Conservation (phyloP, 1,140 invertebrate genomes). For the Sycophaga agraensis region DNA sequence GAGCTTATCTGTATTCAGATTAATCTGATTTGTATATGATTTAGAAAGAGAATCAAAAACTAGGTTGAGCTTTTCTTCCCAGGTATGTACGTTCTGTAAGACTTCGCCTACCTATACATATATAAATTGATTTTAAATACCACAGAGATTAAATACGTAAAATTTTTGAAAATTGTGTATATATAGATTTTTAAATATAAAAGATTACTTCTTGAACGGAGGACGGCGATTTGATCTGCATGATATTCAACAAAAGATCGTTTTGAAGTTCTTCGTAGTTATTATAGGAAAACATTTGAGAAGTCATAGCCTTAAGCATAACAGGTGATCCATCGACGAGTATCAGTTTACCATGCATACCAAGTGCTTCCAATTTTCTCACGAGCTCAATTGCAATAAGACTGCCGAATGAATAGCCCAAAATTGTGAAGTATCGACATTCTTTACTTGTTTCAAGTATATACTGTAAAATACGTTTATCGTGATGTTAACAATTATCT, state of each 20-base stretch:
- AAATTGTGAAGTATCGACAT: conserved; percentile 48
- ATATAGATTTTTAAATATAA: no score
- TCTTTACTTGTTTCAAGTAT: conserved; percentile 39
- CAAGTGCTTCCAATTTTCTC: conserved; percentile 45
- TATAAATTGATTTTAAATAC: no score
- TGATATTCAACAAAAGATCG: conserved; percentile 39
- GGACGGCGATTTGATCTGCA: conserved; percentile 33
- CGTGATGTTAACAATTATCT: no score
- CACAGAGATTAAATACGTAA: no score
- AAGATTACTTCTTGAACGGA: conserved; percentile 39
- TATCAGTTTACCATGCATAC: conserved; percentile 43
- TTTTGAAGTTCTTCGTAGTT: conserved; percentile 39
- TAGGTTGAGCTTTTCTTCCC: no score
- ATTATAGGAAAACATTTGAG: conserved; percentile 30
- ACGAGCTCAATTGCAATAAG: conserved; percentile 52
- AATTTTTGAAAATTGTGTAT: no score
- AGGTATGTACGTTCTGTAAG: no score
- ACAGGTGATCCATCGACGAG: conserved; percentile 55
- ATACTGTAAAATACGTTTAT: conserved; percentile 36
- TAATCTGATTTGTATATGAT: no score
- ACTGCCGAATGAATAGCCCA: conserved; percentile 55
- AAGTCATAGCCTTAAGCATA: conserved; percentile 40
- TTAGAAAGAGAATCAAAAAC: no score
- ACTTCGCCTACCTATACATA: no score
- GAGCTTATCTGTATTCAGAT: no score